Evolutionary conservation across 2,888 invertebrate genomes (phyloP), one percentile per base, ranked within the genome.

Genomic region (Philaethria dido): DNA sequence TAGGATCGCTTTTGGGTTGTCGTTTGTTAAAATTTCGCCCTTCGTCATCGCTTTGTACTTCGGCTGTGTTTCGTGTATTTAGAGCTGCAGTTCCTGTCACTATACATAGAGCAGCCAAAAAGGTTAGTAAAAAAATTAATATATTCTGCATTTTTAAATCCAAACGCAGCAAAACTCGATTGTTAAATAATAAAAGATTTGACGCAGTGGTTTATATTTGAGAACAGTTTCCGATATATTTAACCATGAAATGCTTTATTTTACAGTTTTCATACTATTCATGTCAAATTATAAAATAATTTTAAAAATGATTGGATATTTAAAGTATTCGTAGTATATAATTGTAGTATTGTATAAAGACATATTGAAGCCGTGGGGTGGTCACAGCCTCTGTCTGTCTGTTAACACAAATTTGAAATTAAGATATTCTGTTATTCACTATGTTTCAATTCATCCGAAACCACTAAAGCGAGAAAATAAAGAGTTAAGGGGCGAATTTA

Each of bases 181-280:
- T n/a, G n/a, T 29, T 9, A 9, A 52, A 29, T 52, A 29, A n/a
- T 3, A 11, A 16, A 16, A 29, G 3, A 22, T 5, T 14, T 14
- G 22, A 5, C 14, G 0, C 14, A 14, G 2, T 47, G 11, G 22
- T 6, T 48, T 14, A 48, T 48, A 22, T 48, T 22, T 48, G 2
- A 39, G 1, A 13, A 22, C 8, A 25, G 14, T n/a, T 50, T 25
- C n/a, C 14, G 5, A 11, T 48, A 6, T n/a, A 14, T 22, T n/a
- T 25, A 3, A 50, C 50, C 50, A n/a, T 52, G 50, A 52, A 52
- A 29, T 52, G n/a, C 29, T 16, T 0, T 16, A 50, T 50, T 47
- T 47, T 20, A 47, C 47, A 20, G 47, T 47, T 47, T 18, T 11
- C 13, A 11, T 20, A 13, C 3, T 22, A 6, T 48, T 48, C 14